phyloP scores from a whole-genome alignment of 2,797 vertebrate species.

The Esox masquinongy region DNA sequence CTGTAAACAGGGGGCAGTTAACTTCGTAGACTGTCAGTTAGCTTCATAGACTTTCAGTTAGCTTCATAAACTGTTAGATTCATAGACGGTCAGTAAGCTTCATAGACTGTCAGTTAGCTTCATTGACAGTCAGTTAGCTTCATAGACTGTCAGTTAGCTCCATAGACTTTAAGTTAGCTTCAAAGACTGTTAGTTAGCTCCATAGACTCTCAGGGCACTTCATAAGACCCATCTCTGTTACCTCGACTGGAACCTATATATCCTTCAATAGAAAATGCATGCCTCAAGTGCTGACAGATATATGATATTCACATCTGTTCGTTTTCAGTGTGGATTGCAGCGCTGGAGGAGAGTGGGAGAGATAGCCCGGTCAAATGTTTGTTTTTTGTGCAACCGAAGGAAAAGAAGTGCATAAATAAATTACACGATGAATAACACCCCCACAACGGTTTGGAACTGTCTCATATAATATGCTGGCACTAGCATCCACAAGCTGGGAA shows the following conservation, averaged over 20 bases:
- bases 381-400: conserved; percentile 35
- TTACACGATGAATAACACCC: conserved; percentile 29
- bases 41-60: too few relatives aligned
- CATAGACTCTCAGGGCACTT: neutral
- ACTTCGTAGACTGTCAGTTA: too few relatives aligned
- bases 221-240: neutral
- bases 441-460: conserved; percentile 31
- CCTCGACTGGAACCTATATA: neutral
- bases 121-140: too few relatives aligned
- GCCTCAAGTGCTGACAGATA: neutral
- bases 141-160: too few relatives aligned
- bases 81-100: too few relatives aligned
- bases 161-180: too few relatives aligned
- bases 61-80: too few relatives aligned
- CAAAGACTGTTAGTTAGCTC: neutral
- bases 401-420: conserved; percentile 55
- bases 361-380: conserved; percentile 1
- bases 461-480: conserved; percentile 40
- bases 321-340: conserved; percentile 7
- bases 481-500: conserved; percentile 47
- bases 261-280: neutral
- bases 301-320: conserved; percentile 14
- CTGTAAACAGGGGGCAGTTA: too few relatives aligned
- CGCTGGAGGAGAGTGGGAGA: conserved; percentile 1
- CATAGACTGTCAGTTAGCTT: too few relatives aligned